phyloP scores from a whole-genome alignment of 2,888 invertebrate species.

The Rotaria magnacalcarata region DNA sequence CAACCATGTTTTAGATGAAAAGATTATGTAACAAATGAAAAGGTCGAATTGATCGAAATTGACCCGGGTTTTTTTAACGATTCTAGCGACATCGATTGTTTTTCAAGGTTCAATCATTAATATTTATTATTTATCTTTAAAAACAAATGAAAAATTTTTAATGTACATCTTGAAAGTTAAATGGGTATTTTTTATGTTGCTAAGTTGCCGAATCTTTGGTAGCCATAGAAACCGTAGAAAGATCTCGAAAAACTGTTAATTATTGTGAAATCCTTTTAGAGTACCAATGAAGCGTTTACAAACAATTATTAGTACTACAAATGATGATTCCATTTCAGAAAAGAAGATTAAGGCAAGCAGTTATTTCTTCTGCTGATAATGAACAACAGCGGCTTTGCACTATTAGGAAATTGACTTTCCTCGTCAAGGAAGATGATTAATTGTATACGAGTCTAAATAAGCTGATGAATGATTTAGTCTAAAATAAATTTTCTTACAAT shows the following conservation, averaged over 20 bases:
- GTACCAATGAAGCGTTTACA: not conserved
- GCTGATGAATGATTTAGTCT: no score
- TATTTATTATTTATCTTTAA: no score
- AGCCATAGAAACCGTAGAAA: not conserved
- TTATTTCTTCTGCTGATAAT: not conserved
- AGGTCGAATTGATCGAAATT: not conserved
- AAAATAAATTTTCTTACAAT: no score
- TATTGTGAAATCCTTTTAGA: not conserved
- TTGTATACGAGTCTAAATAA: no score
- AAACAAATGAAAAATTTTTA: no score
- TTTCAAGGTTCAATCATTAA: not conserved
- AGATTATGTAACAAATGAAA: not conserved
- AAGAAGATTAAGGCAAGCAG: not conserved
- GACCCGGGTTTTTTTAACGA: not conserved
- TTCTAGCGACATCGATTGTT: not conserved
- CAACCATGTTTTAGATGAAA: not conserved
- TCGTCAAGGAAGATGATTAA: no score
- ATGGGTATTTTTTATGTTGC: not conserved
- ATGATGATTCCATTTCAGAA: not conserved
- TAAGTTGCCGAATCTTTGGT: not conserved
- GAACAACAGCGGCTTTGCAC: no score
- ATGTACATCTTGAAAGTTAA: no score
- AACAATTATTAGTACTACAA: not conserved
- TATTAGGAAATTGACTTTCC: no score
- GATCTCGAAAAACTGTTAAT: not conserved